Evolutionary conservation across 2,797 vertebrate genomes (phyloP), one percentile per base, ranked within the genome.

Genomic region (Crenichthys baileyi): DNA sequence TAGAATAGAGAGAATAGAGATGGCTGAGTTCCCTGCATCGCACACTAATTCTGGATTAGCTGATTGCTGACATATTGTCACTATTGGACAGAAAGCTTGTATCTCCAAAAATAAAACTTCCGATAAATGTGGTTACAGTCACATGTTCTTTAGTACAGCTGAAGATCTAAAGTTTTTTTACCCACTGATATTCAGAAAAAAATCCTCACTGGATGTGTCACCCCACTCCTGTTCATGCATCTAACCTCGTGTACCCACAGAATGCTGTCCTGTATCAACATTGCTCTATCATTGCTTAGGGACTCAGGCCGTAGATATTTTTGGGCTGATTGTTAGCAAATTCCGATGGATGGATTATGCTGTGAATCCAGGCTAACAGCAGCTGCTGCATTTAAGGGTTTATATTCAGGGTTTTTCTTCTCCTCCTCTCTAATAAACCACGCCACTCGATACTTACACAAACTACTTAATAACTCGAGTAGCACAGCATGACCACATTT

Each of bases 351-450:
- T 70, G 41, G 44, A 70, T 26, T n/a, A 70, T 46, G 65, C 67
- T 26, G 67, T 70, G 24, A n/a, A 60, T 73, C 22, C 20, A 72
- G 26, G 51, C 53, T 70, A 60, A 67, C 51, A 13, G 31, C 77
- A 83, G 77, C 73, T 83, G 77, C 72, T 51, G 15, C 36, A 41
- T 67, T 65, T 41, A n/a, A 26, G 41, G 12, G 2, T 46, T 68
- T 68, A 13, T 41, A 39, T 26, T 58, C 15, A 36, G 65, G 41
- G 15, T 29, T 20, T n/a, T 36, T 68, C 15, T 77, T 15, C 51
- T 67, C 73, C 65, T 76, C 58, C 56, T 74, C 63, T 53, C 48
- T 75, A n/a, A 26, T n/a, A 3, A 51, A 55, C 24, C 16, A 2
- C 13, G 13, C 2, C 29, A 63, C 3, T 65, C 12, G 3, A 76